Percentiles rank a stretch among this genome's conserved stretches.
Conservation (phyloP, 1,140 invertebrate species). For the Drosophila neocordata region DNA sequence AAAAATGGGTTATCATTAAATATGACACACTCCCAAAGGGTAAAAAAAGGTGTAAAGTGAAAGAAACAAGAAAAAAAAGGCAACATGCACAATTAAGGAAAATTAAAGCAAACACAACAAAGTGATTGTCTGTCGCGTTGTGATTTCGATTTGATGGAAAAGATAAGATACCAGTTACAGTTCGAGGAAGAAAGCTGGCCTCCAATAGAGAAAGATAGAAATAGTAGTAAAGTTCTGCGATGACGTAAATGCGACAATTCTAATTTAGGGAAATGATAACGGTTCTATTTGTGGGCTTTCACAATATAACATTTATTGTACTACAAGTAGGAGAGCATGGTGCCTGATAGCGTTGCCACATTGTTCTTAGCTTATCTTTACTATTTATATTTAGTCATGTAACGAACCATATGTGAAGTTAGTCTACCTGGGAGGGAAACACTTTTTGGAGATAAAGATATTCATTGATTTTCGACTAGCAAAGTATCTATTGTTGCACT, state of each 20-base stretch:
- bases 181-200: constrained; percentile 13
- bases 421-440: no score
- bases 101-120: constrained; percentile 5
- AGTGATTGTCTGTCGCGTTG: constrained; percentile 10
- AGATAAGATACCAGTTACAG: constrained; percentile 3
- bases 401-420: no score
- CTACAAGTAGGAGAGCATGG: not conserved
- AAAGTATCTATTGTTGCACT: no score
- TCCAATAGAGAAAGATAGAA: constrained; percentile 28
- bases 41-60: constrained; percentile 1
- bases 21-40: constrained; percentile 23
- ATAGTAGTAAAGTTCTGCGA: not conserved
- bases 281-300: constrained; percentile 22
- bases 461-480: no score
- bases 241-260: constrained; percentile 42
- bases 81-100: constrained; percentile 11
- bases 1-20: constrained; percentile 55
- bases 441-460: no score
- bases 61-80: not conserved
- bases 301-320: constrained; percentile 48
- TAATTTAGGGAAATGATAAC: not conserved
- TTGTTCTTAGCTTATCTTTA: constrained; percentile 14
- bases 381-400: not conserved
- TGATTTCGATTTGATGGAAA: constrained; percentile 12
- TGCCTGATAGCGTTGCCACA: no score